phyloP scores from a whole-genome alignment of 2,888 invertebrate genomes.

The Habroteleia sp. region DNA sequence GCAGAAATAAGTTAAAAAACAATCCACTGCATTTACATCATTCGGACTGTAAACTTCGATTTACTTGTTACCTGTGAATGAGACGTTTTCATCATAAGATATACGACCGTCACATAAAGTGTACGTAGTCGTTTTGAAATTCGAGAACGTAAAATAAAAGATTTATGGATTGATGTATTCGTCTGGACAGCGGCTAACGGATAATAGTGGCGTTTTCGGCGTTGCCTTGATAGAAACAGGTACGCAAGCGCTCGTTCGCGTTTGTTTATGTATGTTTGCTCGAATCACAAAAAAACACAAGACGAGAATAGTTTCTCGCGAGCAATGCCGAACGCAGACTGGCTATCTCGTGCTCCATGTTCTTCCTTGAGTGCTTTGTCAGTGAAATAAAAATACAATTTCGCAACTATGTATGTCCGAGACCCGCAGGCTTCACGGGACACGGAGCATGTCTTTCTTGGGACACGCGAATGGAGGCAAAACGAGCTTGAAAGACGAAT shows the following conservation, averaged over 20 bases:
- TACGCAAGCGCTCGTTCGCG: constrained; percentile 10
- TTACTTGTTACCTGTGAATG: neutral
- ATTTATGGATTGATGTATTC: constrained; percentile 21
- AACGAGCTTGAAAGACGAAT: constrained; percentile 51
- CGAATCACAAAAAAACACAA: constrained; percentile 36
- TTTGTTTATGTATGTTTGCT: constrained; percentile 34
- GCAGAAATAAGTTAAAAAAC: no score
- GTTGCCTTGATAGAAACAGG: constrained; percentile 7
- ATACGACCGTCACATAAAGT: constrained; percentile 24
- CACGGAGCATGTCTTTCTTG: constrained; percentile 32
- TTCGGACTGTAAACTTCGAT: constrained; percentile 17
- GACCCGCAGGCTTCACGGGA: constrained; percentile 30
- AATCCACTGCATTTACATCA: no score
- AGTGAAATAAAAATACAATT: constrained; percentile 52
- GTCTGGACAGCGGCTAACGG: constrained; percentile 37
- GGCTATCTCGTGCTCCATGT: constrained; percentile 30
- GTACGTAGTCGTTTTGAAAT: constrained; percentile 25
- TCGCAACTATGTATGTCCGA: constrained; percentile 13
- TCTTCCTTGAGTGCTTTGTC: constrained; percentile 20
- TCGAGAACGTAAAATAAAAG: constrained; percentile 24
- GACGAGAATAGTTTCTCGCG: constrained; percentile 24
- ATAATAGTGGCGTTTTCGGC: constrained; percentile 19
- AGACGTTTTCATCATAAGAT: constrained; percentile 33
- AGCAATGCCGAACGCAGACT: constrained; percentile 1
- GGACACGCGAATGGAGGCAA: constrained; percentile 39